Conservation (phyloP, 2,113 vertebrate species). For the Apus apus region DNA sequence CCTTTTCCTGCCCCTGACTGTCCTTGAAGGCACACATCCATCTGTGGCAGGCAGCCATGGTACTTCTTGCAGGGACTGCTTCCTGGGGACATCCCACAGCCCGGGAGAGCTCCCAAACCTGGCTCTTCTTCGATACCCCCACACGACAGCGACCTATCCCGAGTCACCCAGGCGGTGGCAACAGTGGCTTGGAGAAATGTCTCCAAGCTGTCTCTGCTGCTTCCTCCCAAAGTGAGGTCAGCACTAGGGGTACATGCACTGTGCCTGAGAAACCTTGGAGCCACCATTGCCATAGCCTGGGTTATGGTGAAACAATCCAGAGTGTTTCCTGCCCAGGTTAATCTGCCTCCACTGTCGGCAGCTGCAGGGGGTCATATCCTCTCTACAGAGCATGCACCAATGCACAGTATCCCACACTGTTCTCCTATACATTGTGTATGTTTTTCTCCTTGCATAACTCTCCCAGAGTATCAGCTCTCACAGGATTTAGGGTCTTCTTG, state of each 20-base stretch:
- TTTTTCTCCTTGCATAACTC: background rate
- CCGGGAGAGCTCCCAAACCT: background rate
- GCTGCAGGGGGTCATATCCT: background rate
- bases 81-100: rapidly evolving
- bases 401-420: background rate
- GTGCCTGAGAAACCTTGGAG: background rate
- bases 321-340: background rate
- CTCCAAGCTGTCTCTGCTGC: background rate
- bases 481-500: background rate
- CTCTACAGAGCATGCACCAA: background rate
- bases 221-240: background rate
- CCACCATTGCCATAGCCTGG: background rate
- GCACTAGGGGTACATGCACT: too few species aligned
- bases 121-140: background rate
- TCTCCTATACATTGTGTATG: background rate
- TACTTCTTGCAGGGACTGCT: background rate
- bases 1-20: background rate
- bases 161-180: background rate
- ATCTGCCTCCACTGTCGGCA: background rate
- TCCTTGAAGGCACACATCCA: background rate
- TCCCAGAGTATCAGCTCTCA: background rate
- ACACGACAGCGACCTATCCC: rapidly evolving
- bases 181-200: background rate
- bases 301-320: background rate
- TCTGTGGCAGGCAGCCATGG: rapidly evolving